Percentiles rank a stretch among this genome's conserved stretches.
phyloP scores from a whole-genome alignment of 2,113 vertebrate genomes.

The Poeciliopsis turrubarensis region DNA sequence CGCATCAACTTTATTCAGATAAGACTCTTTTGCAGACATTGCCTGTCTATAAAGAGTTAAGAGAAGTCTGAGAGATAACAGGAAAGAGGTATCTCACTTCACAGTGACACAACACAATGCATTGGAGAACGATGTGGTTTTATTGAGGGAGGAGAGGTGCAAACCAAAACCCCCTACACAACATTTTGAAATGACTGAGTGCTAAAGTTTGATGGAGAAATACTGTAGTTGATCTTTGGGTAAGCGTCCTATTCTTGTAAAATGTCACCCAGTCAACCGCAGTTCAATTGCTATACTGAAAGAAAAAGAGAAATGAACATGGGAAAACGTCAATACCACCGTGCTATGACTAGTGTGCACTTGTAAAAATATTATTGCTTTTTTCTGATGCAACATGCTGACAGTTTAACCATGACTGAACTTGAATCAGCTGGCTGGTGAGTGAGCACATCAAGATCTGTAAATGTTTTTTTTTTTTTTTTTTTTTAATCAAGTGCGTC shows the following conservation, averaged over 20 bases:
- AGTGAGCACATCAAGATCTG: background rate
- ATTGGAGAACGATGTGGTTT: slow-evolving; percentile 15
- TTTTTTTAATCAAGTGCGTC: background rate
- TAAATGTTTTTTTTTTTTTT: background rate
- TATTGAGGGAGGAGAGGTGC: background rate
- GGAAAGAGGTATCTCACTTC: slow-evolving; percentile 1
- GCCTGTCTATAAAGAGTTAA: background rate
- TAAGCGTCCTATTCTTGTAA: background rate
- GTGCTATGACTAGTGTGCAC: slow-evolving; percentile 1
- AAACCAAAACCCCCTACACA: background rate
- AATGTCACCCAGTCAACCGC: slow-evolving; percentile 32
- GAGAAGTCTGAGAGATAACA: background rate
- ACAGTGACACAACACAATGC: background rate
- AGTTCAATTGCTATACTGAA: slow-evolving; percentile 1
- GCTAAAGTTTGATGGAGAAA: background rate
- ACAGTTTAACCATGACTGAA: slow-evolving; percentile 11
- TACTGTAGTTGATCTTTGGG: slow-evolving; percentile 4
- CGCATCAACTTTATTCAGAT: slow-evolving; percentile 14
- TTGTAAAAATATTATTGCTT: background rate
- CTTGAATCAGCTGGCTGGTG: slow-evolving; percentile 6
- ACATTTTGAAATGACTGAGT: slow-evolving; percentile 38
- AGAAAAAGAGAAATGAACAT: background rate
- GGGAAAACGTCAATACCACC: slow-evolving; percentile 15
- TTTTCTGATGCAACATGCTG: slow-evolving; percentile 1
- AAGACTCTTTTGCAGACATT: background rate